Base-by-base conservation (phyloP, 2,888 invertebrate genomes). In the Rotaria macrura region DNA sequence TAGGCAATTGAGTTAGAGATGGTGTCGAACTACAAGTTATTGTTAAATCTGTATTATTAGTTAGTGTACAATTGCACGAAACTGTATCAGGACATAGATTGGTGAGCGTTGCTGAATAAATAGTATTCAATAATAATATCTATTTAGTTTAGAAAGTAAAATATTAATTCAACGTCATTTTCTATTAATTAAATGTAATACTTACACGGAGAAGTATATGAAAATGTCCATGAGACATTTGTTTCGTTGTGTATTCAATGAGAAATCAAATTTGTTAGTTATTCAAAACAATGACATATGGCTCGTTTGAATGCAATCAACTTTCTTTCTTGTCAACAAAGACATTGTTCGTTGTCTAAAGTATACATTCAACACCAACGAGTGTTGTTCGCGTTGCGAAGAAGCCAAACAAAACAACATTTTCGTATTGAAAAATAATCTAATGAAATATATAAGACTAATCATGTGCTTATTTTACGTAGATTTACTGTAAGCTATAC, bases 51-150 rank as follows among this genome's bases (percentile, higher is more conserved):
- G 20, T 79, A 79, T 79, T 43, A 79, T 79, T 14, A 5, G 25
- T 79, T 12, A 79, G 25, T 79, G 79, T 43, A 79, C 79, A 79
- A 79, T 79, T 79, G n/a, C 79, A 79, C 23, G 79, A n/a, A 43
- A n/a, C 5, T 23, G 43, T 12, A 79, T 29, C 29, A 20, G 65
- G 65, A 65, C 34, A 65, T 65, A 65, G 6, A 29, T 34, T 65
- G 5, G 29, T 20, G 5, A 65, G 14, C 14, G 34, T 20, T 20
- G 65, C 25, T 25, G 34, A 20, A 17, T 20, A 65, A 65, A 65
- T 1, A 34, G 29, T 65, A 65, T 20, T 2, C 20, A 52, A 52
- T 52, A 23, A 52, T 23, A 52, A 52, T 4, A 52, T 23, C 52
- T 52, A 52, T 52, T 52, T 23, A 52, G 23, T 5, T 4, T 4